A percentile compares a stretch with the other conserved stretches of the same genome.
Conservation (phyloP, 2,113 vertebrate genomes). For the Micromys minutus region DNA sequence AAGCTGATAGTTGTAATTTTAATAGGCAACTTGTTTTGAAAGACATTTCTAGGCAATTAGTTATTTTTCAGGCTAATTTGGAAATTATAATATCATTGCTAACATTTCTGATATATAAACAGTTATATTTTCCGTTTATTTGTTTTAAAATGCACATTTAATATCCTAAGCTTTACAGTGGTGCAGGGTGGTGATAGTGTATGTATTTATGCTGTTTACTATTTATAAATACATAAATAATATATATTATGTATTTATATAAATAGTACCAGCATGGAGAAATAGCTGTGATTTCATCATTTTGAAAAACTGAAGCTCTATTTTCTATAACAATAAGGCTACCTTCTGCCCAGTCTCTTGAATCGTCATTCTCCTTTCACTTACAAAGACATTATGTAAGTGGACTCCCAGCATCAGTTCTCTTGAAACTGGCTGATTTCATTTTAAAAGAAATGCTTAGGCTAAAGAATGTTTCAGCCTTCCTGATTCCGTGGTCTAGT, state of each 20-base stretch:
- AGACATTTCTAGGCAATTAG: neutral
- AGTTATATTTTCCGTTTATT: neutral
- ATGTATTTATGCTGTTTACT: accelerated
- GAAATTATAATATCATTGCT: neutral
- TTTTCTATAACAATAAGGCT: neutral
- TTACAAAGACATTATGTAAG: neutral
- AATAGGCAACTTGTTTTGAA: conserved; percentile 6
- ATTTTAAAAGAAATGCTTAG: neutral
- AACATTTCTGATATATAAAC: neutral
- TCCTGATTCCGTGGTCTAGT: neutral
- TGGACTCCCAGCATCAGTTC: neutral
- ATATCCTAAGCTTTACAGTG: neutral
- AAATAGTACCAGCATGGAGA: neutral
- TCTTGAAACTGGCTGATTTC: neutral
- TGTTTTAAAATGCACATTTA: neutral
- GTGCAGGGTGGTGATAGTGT: neutral
- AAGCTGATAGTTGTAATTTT: neutral
- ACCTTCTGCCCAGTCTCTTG: neutral
- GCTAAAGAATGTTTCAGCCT: neutral
- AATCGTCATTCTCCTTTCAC: neutral
- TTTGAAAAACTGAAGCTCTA: neutral
- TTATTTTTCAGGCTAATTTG: neutral
- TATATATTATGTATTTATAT: too few species aligned
- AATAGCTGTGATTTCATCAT: neutral
- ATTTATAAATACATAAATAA: too few species aligned